phyloP scores from a whole-genome alignment of 2,888 invertebrate genomes.

The Drosophila nigritarsus region DNA sequence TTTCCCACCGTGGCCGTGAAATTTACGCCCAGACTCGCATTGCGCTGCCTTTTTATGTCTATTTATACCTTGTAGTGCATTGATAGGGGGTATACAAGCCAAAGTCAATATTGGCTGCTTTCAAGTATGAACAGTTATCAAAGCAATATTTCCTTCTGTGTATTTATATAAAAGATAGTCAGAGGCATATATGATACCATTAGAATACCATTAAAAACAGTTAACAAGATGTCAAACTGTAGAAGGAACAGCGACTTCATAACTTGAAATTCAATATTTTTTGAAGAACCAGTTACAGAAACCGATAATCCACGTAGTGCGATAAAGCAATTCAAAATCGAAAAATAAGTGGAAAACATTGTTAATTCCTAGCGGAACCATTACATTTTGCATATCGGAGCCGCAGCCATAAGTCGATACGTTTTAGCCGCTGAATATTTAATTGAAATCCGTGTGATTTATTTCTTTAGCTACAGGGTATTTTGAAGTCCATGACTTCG shows the following conservation, averaged over 20 bases:
- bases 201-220: too few species aligned
- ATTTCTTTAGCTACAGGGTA: constrained; percentile 10
- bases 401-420: neutral
- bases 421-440: neutral
- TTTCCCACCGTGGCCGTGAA: constrained; percentile 63
- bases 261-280: too few species aligned
- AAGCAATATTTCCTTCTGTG: too few species aligned
- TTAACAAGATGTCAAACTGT: too few species aligned
- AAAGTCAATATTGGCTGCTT: neutral
- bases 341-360: neutral
- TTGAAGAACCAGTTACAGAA: too few species aligned
- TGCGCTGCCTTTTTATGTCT: constrained; percentile 46
- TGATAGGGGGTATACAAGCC: neutral
- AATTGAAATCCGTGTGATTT: neutral
- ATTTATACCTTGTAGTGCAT: constrained; percentile 11
- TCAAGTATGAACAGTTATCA: neutral
- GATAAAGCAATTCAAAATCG: neutral
- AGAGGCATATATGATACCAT: too few species aligned
- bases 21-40: constrained; percentile 26
- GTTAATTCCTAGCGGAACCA: too few species aligned
- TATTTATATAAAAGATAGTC: too few species aligned
- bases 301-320: too few species aligned
- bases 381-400: neutral
- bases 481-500: neutral
- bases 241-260: too few species aligned